Evolutionary conservation across 92 coral and sea anemone species (phyloP).

Genomic region (Pocillopora grandis): DNA sequence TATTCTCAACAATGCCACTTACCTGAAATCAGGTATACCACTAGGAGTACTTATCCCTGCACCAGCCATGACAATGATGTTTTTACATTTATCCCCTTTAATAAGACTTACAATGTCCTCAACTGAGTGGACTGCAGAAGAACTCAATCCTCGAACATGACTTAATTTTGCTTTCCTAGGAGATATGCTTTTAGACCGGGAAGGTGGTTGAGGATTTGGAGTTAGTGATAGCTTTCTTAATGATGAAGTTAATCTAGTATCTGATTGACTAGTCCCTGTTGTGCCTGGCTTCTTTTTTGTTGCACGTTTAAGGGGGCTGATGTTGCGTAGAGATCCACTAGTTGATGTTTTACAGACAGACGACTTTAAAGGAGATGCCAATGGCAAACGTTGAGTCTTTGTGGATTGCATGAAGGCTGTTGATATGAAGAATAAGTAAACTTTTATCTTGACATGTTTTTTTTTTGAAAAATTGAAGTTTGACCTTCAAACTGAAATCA

Average conservation of each 20-base stretch:
- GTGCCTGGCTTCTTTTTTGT: neutral
- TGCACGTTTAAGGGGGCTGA: slow-evolving; percentile 25
- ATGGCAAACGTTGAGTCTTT: slow-evolving; percentile 40
- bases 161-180: slow-evolving; percentile 62
- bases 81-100: slow-evolving; percentile 73
- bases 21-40: slow-evolving; percentile 93
- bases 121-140: slow-evolving; percentile 48
- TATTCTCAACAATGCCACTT: neutral
- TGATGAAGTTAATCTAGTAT: slow-evolving; percentile 63
- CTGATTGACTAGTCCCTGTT: slow-evolving; percentile 57
- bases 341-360: slow-evolving; percentile 34
- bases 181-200: slow-evolving; percentile 54
- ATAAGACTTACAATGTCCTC: slow-evolving; percentile 76
- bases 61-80: slow-evolving; percentile 86
- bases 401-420: slow-evolving; percentile 60
- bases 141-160: slow-evolving; percentile 46
- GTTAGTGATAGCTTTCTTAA: slow-evolving; percentile 72
- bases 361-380: slow-evolving; percentile 58
- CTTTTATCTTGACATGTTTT: neutral
- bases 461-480: too few species aligned
- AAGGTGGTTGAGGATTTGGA: slow-evolving; percentile 63
- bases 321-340: slow-evolving; percentile 5
- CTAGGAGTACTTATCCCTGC: slow-evolving; percentile 92
- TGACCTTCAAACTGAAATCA: too few species aligned
- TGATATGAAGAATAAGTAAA: neutral